These are phyloP conservation scores for Eumacrocentrus americanus DNA, from an alignment of 2,888 invertebrate genomes.

Conservation along the genomic window DNA sequence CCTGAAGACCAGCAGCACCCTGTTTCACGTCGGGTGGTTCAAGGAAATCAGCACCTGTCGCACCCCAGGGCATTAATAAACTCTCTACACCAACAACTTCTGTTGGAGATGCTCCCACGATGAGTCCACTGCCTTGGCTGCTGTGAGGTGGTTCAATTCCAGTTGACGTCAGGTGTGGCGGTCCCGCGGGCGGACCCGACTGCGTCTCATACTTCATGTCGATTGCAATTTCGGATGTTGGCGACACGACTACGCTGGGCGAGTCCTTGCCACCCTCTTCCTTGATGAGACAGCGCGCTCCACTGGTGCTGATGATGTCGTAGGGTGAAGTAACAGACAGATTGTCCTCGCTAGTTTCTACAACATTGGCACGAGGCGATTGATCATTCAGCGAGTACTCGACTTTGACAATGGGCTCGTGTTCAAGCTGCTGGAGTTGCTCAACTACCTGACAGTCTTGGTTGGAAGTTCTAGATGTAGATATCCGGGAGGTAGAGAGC, in stretches of 20 bases:
- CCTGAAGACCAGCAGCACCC: constrained; percentile 59
- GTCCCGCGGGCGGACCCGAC: constrained; percentile 49
- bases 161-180: constrained; percentile 50
- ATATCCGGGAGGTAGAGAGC: constrained; percentile 45
- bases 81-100: constrained; percentile 58
- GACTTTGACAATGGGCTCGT: constrained; percentile 41
- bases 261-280: constrained; percentile 33
- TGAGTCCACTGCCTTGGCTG: constrained; percentile 52
- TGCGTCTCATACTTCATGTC: constrained; percentile 60
- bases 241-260: constrained; percentile 40
- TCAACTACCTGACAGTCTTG: constrained; percentile 32
- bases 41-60: constrained; percentile 51
- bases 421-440: constrained; percentile 31
- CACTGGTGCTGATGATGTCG: constrained; percentile 46
- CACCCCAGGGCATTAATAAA: constrained; percentile 54
- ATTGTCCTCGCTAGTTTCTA: constrained; percentile 45
- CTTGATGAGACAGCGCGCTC: constrained; percentile 16
- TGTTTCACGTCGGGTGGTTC: constrained; percentile 56
- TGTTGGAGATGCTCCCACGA: constrained; percentile 51
- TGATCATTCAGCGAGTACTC: constrained; percentile 42
- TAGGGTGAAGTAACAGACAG: constrained; percentile 48
- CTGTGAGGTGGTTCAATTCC: constrained; percentile 58
- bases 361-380: constrained; percentile 42
- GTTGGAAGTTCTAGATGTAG: constrained; percentile 38
- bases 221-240: constrained; percentile 44